Base-by-base conservation (phyloP, 2,888 invertebrate species). In the Trichogramma dendrolimi region DNA sequence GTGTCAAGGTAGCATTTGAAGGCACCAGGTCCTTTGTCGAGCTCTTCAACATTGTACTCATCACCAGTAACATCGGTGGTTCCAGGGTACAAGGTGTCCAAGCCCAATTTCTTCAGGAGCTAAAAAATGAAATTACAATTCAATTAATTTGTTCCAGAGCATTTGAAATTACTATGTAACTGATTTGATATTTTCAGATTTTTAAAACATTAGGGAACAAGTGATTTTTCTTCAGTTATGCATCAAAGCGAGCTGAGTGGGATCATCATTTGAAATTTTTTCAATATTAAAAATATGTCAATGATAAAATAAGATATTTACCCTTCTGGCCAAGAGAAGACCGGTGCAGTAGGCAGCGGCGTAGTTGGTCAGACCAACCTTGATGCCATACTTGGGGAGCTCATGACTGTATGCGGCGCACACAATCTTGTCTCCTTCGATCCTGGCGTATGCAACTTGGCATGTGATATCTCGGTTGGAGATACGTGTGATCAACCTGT, bases 261-360 rank as follows among this genome's bases (percentile, higher is more conserved):
- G 64, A 63, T 78, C 78, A 78, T 79, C 79, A 79, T 78, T 61
- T 63, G 58, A 66, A 62, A 68, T 65, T 56, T 54, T 41, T n/a
- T 58, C 6, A 43, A 14, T 51, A 27, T 62, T 47, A 55, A 7
- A 58, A 56, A 7, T 40, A 46, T n/a, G 41, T 47, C 54, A 5
- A 58, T 4, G 46, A 38, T 39, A 38, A 55, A 46, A 51, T 39
- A 51, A 49, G 42, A 39, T 63, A 78, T 82, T 81, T 80, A 87
- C 86, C 77, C 89, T 82, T 76, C 99, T 88, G 61, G 99, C 98
- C 66, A 98, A 84, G 67, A 99, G 84, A 70, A 99, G 86, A 72
- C 99, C 99, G 70, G 98, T 99, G 81, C 96, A 95, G 81, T 99
- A 99, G 48, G 99, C 95, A 67, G 99, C 96, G 65, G 99, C 95